Base-by-base conservation (phyloP, 2,113 vertebrate genomes). In the Scatophagus argus region DNA sequence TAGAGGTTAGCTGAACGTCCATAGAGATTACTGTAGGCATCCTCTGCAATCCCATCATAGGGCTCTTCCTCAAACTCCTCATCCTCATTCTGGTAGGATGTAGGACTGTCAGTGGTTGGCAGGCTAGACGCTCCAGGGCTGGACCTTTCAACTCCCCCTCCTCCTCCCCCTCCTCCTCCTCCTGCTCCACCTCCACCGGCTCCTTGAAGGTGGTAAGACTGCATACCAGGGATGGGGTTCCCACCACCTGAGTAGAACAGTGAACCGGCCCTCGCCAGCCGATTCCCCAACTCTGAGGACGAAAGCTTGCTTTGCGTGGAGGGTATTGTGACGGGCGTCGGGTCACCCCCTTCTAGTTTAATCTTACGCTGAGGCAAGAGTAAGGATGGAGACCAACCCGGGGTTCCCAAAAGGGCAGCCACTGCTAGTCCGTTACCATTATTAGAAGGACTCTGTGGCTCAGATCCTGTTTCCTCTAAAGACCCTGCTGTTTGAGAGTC, bases 1-100 rank as follows among this genome's bases (percentile, higher is more conserved):
- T 97, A 99, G 72, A 96, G 87, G 81, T 97, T 96, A 0, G 93
- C 90, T 0, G 96, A 93, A 76, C 97, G 98, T 81, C 96, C 96
- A 81, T 97, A 99, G 88, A 98, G 90, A 87, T 97, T 97, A 84
- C 96, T 95, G 1, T 97, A 99, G 68, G 96, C 91, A 59, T 99
- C 97, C 81, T 99, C 98, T 3, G 93, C 88, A 89, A 98, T 97
- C 56, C 96, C 96, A 63, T 99, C 98, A 0, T 97, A 99, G 0
- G 96, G 94, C 85, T 99, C 98, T 2, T 99, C 98, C 0, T 99
- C 98, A 69, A 98, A 97, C 87, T 99, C 98, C 0, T 99, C 98
- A 60, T 99, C 98, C 81, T 99, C 98, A 0, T 99, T 98, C 94
- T 99, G 97, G 92, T 99, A 99, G 32, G 98, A 99, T 0, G 97